Evolutionary conservation across 2,113 vertebrate species (phyloP).

Genomic region (Oreochromis aureus): DNA sequence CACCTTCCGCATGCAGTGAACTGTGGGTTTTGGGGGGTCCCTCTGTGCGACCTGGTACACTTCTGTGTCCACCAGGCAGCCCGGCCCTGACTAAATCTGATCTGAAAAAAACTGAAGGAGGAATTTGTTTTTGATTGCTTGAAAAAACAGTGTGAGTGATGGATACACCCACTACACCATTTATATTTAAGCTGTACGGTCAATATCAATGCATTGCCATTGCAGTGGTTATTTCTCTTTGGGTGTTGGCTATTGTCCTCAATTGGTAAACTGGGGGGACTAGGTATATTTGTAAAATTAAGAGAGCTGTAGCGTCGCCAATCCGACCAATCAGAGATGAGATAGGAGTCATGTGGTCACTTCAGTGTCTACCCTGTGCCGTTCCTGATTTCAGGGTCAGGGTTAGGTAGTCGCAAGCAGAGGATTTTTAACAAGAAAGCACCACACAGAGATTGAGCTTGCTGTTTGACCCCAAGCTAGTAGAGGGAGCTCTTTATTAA

Average conservation of each 20-base stretch:
- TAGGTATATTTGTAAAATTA: background rate
- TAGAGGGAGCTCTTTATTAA: no score
- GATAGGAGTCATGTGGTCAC: background rate
- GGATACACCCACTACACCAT: background rate
- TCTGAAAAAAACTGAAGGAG: background rate
- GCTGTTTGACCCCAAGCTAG: no score
- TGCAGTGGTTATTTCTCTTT: background rate
- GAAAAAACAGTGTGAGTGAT: background rate
- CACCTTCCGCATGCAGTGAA: background rate
- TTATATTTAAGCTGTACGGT: background rate
- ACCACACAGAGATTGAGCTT: no score
- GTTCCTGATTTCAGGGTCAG: background rate
- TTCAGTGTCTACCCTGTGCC: background rate
- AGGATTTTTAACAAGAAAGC: no score
- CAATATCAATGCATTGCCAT: background rate
- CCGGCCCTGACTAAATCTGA: background rate
- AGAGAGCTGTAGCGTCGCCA: accelerated
- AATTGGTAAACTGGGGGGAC: background rate
- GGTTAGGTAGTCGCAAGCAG: no score
- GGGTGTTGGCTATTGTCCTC: background rate
- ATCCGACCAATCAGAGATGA: background rate
- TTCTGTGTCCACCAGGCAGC: background rate
- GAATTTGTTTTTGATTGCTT: background rate
- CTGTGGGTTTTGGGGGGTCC: background rate
- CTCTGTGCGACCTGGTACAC: background rate